Evolutionary conservation across 1,140 invertebrate species (phyloP).

Genomic region (Bombus sibiricus): DNA sequence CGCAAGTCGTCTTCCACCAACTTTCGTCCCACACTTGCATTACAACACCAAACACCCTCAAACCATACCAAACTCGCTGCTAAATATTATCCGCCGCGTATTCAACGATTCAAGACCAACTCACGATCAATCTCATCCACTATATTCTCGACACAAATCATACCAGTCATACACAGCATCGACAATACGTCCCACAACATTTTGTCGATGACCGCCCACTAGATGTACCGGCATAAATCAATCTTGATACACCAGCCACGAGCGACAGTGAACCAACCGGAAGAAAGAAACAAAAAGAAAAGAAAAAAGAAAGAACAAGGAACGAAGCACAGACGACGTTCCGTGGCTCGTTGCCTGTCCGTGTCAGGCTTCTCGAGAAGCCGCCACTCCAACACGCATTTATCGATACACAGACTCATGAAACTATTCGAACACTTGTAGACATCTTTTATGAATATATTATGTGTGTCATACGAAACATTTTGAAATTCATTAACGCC

Average conservation of each 20-base stretch:
- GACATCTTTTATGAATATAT: neutral
- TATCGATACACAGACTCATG: neutral
- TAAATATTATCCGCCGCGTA: neutral
- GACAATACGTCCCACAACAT: slow-evolving; percentile 24
- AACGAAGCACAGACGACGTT: neutral
- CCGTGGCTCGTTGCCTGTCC: neutral
- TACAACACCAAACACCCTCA: neutral
- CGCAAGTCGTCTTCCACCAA: neutral
- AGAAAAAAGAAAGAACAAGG: neutral
- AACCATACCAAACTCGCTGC: neutral
- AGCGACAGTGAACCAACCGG: slow-evolving; percentile 6
- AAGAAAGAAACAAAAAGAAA: neutral
- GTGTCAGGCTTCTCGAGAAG: slow-evolving; percentile 31
- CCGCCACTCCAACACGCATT: neutral
- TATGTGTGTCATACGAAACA: neutral
- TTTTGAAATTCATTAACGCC: neutral
- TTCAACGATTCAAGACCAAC: neutral
- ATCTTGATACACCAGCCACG: slow-evolving; percentile 29
- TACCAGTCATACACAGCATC: neutral
- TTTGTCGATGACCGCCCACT: slow-evolving; percentile 26
- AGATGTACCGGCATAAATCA: slow-evolving; percentile 43
- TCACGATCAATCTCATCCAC: neutral
- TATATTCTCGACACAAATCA: neutral
- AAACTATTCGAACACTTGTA: neutral
- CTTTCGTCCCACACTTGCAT: neutral